Conservation (phyloP, 2,888 invertebrate genomes). For the Mactromeris polynyma region DNA sequence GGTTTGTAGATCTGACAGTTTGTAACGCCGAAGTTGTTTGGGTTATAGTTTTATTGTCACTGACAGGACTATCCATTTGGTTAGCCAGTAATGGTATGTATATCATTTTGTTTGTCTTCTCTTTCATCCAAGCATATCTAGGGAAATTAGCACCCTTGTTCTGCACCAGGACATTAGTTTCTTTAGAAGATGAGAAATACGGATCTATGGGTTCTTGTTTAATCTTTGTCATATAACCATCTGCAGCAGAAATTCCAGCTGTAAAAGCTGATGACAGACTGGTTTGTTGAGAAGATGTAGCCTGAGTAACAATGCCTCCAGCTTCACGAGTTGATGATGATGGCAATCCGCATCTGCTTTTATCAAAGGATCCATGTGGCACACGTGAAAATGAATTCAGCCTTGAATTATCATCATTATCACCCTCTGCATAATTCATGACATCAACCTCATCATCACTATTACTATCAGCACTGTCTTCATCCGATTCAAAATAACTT, state of each 20-base stretch:
- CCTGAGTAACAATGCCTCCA: not conserved
- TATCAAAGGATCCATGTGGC: not conserved
- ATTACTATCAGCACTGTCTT: conserved; percentile 23
- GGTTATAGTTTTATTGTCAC: too few relatives aligned
- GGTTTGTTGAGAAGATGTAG: not conserved
- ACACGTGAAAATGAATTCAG: not conserved
- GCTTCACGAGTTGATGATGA: not conserved
- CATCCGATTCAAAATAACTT: conserved; percentile 20
- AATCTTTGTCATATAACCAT: not conserved
- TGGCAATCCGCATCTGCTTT: not conserved
- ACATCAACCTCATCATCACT: not conserved
- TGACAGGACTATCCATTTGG: too few relatives aligned
- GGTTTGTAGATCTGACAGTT: too few relatives aligned
- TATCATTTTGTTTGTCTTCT: too few relatives aligned
- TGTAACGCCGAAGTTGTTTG: too few relatives aligned
- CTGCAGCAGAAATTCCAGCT: not conserved
- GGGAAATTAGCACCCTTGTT: not conserved
- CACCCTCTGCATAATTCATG: not conserved
- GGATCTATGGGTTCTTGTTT: not conserved
- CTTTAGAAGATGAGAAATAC: not conserved
- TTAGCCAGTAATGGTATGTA: too few relatives aligned
- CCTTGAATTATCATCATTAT: not conserved
- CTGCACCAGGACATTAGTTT: not conserved
- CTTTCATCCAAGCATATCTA: too few relatives aligned
- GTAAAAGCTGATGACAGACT: not conserved